A percentile compares a stretch with the other conserved stretches of the same genome.
These are phyloP conservation scores for Mustela erminea DNA, from an alignment of 2,797 vertebrate species.

Conservation along the genomic window DNA sequence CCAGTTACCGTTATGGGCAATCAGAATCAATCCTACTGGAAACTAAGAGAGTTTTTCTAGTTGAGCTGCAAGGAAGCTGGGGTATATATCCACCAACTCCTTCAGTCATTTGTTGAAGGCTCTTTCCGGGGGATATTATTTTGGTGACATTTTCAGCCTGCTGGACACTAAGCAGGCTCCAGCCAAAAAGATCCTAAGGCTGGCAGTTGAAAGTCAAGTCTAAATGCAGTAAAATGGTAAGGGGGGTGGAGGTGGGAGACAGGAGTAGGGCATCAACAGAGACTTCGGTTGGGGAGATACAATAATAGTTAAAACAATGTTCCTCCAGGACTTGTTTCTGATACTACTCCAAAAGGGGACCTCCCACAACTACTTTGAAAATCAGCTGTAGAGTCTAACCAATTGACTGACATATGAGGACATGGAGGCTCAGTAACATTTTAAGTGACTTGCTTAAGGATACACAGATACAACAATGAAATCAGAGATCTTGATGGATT, in stretches of 20 bases:
- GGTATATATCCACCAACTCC: background rate
- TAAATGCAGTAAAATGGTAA: background rate
- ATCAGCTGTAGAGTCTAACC: background rate
- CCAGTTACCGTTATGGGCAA: background rate
- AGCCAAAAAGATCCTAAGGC: background rate
- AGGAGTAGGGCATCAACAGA: background rate
- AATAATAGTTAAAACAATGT: background rate
- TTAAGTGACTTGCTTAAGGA: background rate
- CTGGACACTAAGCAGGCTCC: background rate
- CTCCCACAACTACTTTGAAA: background rate
- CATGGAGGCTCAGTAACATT: background rate
- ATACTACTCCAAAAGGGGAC: background rate
- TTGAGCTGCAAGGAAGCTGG: background rate
- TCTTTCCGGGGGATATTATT: background rate
- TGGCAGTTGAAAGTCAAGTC: background rate
- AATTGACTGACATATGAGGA: background rate
- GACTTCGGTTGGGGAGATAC: background rate
- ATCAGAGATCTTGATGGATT: background rate
- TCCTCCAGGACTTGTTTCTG: background rate
- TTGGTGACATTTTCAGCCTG: background rate
- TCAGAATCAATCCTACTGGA: background rate
- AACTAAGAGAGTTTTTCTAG: background rate
- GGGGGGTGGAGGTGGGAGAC: rapidly evolving
- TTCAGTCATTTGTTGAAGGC: background rate
- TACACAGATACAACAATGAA: background rate